Conservation (phyloP, 1,140 invertebrate species). For the Lasioglossum baleicum region DNA sequence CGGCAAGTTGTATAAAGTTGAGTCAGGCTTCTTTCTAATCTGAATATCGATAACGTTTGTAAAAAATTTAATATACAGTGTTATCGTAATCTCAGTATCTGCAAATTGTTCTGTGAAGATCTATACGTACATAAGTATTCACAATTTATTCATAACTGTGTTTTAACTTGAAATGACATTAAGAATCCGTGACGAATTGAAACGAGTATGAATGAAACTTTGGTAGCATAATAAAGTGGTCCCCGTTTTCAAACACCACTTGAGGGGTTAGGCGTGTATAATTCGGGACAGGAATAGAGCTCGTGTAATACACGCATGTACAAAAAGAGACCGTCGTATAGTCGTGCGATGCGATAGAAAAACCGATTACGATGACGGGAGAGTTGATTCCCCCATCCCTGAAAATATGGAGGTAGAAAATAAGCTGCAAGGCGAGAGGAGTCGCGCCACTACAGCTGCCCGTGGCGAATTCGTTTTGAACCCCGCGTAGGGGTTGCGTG, state of each 20-base stretch:
- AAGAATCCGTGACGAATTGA: slow-evolving; percentile 48
- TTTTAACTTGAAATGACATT: neutral
- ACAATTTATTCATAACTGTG: neutral
- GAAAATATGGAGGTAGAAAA: slow-evolving; percentile 48
- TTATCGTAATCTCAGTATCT: no score
- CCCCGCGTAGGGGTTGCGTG: slow-evolving; percentile 45
- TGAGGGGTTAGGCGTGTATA: slow-evolving; percentile 36
- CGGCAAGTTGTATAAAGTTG: no score
- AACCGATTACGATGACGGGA: slow-evolving; percentile 33
- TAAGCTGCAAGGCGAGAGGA: slow-evolving; percentile 39
- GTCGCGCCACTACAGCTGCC: slow-evolving; percentile 72
- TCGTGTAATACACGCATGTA: slow-evolving; percentile 49
- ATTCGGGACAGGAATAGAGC: slow-evolving; percentile 35
- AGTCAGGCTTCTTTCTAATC: no score
- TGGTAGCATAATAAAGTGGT: slow-evolving; percentile 59
- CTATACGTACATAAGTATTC: neutral
- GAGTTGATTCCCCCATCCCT: slow-evolving; percentile 43
- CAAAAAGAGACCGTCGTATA: slow-evolving; percentile 18
- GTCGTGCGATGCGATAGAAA: slow-evolving; percentile 27
- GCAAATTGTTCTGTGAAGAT: no score
- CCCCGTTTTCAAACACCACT: slow-evolving; percentile 36
- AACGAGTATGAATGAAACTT: slow-evolving; percentile 61
- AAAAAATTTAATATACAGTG: no score
- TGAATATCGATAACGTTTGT: no score
- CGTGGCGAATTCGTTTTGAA: slow-evolving; percentile 74